Conservation (phyloP, 2,113 vertebrate genomes). For the Halcyon malimbica region DNA sequence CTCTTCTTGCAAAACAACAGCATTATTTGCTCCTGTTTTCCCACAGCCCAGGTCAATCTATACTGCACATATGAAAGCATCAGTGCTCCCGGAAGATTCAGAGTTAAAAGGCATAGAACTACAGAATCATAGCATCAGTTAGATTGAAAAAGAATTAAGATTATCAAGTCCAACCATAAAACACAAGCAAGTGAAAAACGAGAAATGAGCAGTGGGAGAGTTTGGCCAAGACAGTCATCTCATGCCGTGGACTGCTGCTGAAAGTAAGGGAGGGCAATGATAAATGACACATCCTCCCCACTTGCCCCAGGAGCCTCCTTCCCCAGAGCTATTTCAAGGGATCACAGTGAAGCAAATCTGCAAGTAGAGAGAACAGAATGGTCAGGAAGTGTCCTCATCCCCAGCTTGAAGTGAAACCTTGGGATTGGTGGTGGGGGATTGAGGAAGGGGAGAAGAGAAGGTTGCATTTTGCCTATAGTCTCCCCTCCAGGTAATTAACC, state of each 20-base stretch:
- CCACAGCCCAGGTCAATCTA: background rate
- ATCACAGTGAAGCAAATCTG: background rate
- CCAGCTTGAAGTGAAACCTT: background rate
- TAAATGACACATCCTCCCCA: background rate
- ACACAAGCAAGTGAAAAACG: background rate
- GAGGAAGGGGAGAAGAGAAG: background rate
- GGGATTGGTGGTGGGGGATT: background rate
- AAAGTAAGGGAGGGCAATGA: background rate
- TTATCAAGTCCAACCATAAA: background rate
- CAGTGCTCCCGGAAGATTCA: background rate
- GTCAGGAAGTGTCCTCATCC: background rate
- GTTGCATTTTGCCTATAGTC: background rate
- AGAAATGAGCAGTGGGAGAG: background rate
- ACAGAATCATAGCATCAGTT: background rate
- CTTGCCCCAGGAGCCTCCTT: background rate
- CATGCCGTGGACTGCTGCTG: background rate
- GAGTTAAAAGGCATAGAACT: background rate
- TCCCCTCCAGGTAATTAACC: background rate
- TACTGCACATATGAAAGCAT: background rate
- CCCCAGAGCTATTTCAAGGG: background rate
- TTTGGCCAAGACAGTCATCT: background rate
- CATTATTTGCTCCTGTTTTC: background rate
- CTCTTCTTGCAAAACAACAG: background rate
- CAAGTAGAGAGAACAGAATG: background rate
- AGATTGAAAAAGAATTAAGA: background rate